Conservation (phyloP, 2,888 invertebrate genomes). For the Drosophila limbata region DNA sequence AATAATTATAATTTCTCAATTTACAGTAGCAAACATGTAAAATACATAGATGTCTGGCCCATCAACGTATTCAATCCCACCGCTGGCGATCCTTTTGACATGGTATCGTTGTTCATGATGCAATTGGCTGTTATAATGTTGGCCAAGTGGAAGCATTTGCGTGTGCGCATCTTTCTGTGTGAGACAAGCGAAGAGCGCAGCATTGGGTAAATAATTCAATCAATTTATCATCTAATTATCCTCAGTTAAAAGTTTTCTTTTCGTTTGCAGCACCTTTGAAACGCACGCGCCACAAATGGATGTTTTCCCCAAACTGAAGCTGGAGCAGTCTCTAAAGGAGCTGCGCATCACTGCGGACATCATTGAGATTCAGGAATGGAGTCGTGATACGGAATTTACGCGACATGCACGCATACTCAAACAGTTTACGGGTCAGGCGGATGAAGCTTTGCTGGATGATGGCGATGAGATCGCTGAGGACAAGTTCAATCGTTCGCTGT, state of each 20-base stretch:
- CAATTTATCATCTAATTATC: too few species aligned
- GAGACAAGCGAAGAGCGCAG: slow-evolving; percentile 85
- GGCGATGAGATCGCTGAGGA: slow-evolving; percentile 84
- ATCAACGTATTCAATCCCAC: slow-evolving; percentile 94
- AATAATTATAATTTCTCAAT: neutral
- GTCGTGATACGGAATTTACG: slow-evolving; percentile 86
- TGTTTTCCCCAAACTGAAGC: slow-evolving; percentile 83
- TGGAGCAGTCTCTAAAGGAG: slow-evolving; percentile 91
- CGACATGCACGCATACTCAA: slow-evolving; percentile 84
- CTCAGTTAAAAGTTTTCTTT: neutral
- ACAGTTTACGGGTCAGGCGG: slow-evolving; percentile 83
- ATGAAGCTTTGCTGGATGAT: slow-evolving; percentile 72
- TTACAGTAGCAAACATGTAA: slow-evolving; percentile 86
- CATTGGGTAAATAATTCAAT: slow-evolving; percentile 72
- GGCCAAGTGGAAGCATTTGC: slow-evolving; percentile 93
- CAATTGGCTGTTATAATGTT: slow-evolving; percentile 98
- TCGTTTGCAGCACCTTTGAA: slow-evolving; percentile 76
- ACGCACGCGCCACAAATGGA: slow-evolving; percentile 82
- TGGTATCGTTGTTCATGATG: slow-evolving; percentile 96
- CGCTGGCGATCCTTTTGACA: slow-evolving; percentile 93
- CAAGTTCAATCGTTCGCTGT: slow-evolving; percentile 85
- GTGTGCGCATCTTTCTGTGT: slow-evolving; percentile 95
- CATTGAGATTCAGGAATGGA: slow-evolving; percentile 89
- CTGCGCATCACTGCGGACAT: slow-evolving; percentile 95
- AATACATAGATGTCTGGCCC: slow-evolving; percentile 99